These are phyloP conservation scores for Styela plicata DNA, from an alignment of 23 tunicate genomes.

Conservation along the genomic window DNA sequence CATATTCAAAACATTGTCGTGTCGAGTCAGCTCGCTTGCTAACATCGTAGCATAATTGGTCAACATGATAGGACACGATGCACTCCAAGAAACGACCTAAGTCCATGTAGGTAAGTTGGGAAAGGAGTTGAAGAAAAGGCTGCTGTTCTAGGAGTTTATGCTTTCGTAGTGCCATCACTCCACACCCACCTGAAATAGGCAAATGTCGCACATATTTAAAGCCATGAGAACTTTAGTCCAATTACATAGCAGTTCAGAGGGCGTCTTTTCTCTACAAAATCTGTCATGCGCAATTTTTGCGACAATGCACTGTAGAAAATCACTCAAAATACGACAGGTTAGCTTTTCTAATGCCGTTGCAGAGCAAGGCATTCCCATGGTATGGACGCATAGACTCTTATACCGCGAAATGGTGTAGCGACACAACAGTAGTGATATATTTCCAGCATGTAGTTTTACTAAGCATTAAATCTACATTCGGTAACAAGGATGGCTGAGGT, in stretches of 20 bases:
- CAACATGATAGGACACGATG: neutral
- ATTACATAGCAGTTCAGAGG: neutral
- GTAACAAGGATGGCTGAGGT: neutral
- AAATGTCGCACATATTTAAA: neutral
- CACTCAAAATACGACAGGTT: neutral
- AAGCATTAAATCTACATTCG: neutral
- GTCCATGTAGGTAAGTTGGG: neutral
- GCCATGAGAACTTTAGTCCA: neutral
- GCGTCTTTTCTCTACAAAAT: neutral
- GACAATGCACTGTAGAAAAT: neutral
- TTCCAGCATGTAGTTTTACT: neutral
- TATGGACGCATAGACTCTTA: neutral
- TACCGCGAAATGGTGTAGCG: slow-evolving; percentile 1
- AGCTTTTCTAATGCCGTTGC: neutral
- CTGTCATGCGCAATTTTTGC: neutral
- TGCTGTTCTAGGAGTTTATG: neutral
- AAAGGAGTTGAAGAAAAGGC: neutral
- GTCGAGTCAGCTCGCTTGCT: neutral
- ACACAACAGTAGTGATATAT: slow-evolving; percentile 3
- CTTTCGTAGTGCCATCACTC: neutral
- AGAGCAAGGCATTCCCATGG: slow-evolving; percentile 13
- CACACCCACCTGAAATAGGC: neutral
- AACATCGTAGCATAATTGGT: neutral
- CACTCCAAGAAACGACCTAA: neutral
- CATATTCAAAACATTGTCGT: neutral